phyloP scores from a whole-genome alignment of 2,113 vertebrate species.

The Hippocampus mohnikei region DNA sequence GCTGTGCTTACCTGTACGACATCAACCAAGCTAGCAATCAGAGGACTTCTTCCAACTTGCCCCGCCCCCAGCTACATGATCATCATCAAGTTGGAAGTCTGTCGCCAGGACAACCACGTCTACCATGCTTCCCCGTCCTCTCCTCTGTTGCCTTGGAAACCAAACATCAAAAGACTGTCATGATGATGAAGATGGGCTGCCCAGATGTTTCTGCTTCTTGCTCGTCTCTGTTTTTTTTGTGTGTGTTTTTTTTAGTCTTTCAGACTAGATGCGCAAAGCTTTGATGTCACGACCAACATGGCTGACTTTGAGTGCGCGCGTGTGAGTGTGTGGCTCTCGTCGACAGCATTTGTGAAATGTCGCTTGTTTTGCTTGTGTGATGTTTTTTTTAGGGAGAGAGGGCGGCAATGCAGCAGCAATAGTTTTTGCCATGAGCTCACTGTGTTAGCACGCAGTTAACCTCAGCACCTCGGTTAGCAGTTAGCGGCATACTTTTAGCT shows the following conservation, averaged over 20 bases:
- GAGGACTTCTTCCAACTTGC: constrained; percentile 63
- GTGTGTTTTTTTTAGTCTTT: constrained; percentile 4
- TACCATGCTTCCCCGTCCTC: constrained; percentile 3
- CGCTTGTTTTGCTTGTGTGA: constrained; percentile 52
- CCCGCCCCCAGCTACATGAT: constrained; percentile 38
- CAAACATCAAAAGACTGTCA: constrained; percentile 45
- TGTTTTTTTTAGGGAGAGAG: constrained; percentile 16
- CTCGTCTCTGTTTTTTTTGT: constrained; percentile 35
- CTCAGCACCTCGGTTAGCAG: constrained; percentile 3
- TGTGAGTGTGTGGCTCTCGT: background rate
- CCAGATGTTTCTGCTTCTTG: constrained; percentile 29
- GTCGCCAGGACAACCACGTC: constrained; percentile 33
- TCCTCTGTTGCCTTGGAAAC: constrained; percentile 55
- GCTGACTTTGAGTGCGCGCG: constrained; percentile 18
- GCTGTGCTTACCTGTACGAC: constrained; percentile 43
- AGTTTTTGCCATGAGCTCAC: constrained; percentile 32
- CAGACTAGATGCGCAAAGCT: background rate
- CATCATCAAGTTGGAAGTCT: constrained; percentile 44
- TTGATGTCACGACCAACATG: constrained; percentile 3
- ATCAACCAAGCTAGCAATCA: constrained; percentile 55
- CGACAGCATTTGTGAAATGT: constrained; percentile 33
- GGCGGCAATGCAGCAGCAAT: constrained; percentile 16
- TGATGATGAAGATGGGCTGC: constrained; percentile 21
- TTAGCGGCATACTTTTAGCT: background rate
- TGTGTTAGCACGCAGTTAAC: background rate